Evolutionary conservation across 2,888 invertebrate genomes (phyloP), one percentile per base, ranked within the genome.

Genomic region (Ecliptopera silaceata): DNA sequence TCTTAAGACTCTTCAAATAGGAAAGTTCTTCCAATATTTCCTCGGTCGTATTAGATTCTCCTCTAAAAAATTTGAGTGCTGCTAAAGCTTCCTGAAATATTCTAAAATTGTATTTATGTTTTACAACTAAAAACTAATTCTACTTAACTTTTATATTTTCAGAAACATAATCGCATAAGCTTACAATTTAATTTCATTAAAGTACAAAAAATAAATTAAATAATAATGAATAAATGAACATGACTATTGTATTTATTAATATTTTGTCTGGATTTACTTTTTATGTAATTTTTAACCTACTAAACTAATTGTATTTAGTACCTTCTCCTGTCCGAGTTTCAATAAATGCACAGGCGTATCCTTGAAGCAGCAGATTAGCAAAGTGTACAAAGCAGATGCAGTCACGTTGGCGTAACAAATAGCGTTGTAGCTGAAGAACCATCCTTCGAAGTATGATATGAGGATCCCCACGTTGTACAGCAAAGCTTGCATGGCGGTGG

Each of bases 311-410:
- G 31, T 1, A 3, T 22, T 32, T 54, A 8, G 15, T 36, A 66
- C 79, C 69, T 77, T 71, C 17, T 79, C 74, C 18, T 56, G 65
- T 2, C 76, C 75, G 38, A 64, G 62, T 4, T 56, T 61, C 8
- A 80, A 34, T 31, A 79, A 60, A 63, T 70, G 72, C 10, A 59
- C 52, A 0, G 80, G 80, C 0, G 78, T 68, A 38, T 80, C 80
- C 54, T 72, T 76, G 38, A 70, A 42, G 38, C 47, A 66, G n/a
- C 56, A 51, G 31, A 70, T 15, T n/a, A 69, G 0, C 2, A 75
- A 11, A 1, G 74, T 62, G 41, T 65, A 68, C 8, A 43, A n/a
- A 0, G 75, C 70, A 8, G 60, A 38, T 0, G 54, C 18, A 1
- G 70, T 61, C 34, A 80, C 44, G 44, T 59, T 66, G 1, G 68